These are phyloP conservation scores for Nemurella pictetii DNA, from an alignment of 2,888 invertebrate species.

Conservation along the genomic window DNA sequence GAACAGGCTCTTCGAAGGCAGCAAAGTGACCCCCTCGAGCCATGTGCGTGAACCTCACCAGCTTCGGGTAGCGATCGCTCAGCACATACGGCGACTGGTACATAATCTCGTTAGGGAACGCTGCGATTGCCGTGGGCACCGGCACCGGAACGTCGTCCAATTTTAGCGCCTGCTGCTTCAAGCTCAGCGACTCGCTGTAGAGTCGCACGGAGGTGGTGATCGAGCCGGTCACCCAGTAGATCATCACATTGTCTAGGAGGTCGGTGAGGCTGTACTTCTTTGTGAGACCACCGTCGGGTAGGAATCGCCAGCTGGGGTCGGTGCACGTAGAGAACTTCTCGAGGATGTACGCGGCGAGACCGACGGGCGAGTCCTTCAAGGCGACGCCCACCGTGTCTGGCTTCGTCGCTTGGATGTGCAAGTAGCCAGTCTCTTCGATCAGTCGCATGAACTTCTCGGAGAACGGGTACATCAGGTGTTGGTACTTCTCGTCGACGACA, in stretches of 20 bases:
- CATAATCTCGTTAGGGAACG: slow-evolving; percentile 70
- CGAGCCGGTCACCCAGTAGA: slow-evolving; percentile 57
- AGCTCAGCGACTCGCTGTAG: slow-evolving; percentile 51
- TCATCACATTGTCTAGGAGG: slow-evolving; percentile 58
- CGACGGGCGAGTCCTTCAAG: slow-evolving; percentile 57
- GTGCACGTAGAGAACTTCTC: slow-evolving; percentile 60
- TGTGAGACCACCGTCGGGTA: slow-evolving; percentile 54
- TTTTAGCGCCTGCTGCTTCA: slow-evolving; percentile 21
- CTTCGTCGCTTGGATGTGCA: slow-evolving; percentile 57
- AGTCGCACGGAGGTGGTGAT: slow-evolving; percentile 54
- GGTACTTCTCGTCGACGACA: slow-evolving; percentile 45
- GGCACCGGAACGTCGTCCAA: slow-evolving; percentile 37
- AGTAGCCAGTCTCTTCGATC: slow-evolving; percentile 54
- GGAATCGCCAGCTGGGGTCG: slow-evolving; percentile 45
- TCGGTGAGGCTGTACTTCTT: slow-evolving; percentile 55
- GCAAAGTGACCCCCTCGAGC: slow-evolving; percentile 83
- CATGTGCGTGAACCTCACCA: slow-evolving; percentile 68
- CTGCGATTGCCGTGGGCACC: slow-evolving; percentile 75
- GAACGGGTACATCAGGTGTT: slow-evolving; percentile 46
- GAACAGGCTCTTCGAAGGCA: slow-evolving; percentile 74
- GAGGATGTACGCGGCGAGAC: slow-evolving; percentile 58
- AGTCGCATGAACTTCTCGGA: slow-evolving; percentile 44
- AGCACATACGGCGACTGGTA: slow-evolving; percentile 61
- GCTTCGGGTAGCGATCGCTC: slow-evolving; percentile 63
- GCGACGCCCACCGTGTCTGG: slow-evolving; percentile 57